A percentile compares a stretch with the other conserved stretches of the same genome.
phyloP scores from a whole-genome alignment of 1,140 invertebrate genomes.

The Atta colombica region DNA sequence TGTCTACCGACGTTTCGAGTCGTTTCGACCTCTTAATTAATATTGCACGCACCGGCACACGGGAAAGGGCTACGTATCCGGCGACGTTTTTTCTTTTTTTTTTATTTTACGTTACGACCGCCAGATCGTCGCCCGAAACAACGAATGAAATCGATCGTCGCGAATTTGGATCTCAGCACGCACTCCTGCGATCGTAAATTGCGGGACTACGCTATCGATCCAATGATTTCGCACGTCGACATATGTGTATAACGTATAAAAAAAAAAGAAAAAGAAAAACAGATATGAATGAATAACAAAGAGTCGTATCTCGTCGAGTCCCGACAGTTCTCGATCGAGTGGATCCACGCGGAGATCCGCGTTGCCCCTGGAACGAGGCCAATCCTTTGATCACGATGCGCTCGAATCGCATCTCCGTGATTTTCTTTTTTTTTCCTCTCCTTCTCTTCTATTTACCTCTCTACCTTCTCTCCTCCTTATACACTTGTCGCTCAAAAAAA shows the following conservation, averaged over 20 bases:
- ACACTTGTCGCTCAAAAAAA: conserved; percentile 33
- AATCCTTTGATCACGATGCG: conserved; percentile 47
- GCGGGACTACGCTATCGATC: background rate
- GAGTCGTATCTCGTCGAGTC: conserved; percentile 48
- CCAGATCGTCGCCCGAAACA: conserved; percentile 59
- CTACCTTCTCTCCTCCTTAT: conserved; percentile 47
- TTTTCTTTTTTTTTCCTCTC: background rate
- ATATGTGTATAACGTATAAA: conserved; percentile 16
- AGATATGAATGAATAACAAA: conserved; percentile 63
- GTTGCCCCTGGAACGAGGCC: conserved; percentile 30
- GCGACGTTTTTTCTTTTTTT: background rate
- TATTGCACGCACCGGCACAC: conserved; percentile 86
- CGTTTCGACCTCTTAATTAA: conserved; percentile 78
- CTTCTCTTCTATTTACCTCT: background rate
- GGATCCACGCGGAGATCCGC: conserved; percentile 6
- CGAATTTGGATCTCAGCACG: conserved; percentile 11
- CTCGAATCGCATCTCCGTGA: conserved; percentile 39
- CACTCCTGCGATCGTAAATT: background rate
- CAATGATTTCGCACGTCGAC: conserved; percentile 7
- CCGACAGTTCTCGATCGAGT: conserved; percentile 52
- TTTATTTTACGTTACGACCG: conserved; percentile 10
- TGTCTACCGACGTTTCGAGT: conserved; percentile 63
- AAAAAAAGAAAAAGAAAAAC: conserved; percentile 24
- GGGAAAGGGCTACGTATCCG: conserved; percentile 20
- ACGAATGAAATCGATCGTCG: conserved; percentile 46